Conservation (phyloP, 2,113 vertebrate genomes). For the Copsychus sechellarum region DNA sequence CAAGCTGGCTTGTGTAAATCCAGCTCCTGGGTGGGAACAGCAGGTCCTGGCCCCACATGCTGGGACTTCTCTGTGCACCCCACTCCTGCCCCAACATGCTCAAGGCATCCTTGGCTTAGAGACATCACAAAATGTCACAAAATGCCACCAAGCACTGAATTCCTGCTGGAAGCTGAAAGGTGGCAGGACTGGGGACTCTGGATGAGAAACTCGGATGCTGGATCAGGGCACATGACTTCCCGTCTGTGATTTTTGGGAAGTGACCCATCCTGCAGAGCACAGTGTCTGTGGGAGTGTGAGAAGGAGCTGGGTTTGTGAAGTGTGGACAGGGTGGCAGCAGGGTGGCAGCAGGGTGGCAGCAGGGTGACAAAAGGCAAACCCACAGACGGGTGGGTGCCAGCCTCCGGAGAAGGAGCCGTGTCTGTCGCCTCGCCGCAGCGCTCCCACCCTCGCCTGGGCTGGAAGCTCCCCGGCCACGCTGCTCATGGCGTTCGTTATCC, state of each 20-base stretch:
- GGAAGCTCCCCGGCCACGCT: background rate
- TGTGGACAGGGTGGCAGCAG: background rate
- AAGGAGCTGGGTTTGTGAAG: background rate
- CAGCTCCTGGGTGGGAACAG: background rate
- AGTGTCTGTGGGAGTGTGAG: background rate
- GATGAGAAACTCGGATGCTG: background rate
- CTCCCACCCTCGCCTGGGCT: accelerated
- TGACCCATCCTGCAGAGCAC: accelerated
- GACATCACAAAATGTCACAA: background rate
- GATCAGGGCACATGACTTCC: background rate
- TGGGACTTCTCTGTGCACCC: accelerated
- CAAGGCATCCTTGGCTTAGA: background rate
- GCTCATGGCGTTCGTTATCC: accelerated
- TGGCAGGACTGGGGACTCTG: background rate
- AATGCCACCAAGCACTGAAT: background rate
- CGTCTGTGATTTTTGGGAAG: no score
- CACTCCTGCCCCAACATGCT: accelerated
- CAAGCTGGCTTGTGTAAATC: accelerated
- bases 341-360: background rate
- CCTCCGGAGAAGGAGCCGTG: accelerated
- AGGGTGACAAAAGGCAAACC: background rate
- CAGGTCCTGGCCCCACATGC: accelerated
- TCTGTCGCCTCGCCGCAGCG: accelerated
- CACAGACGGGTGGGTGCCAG: background rate
- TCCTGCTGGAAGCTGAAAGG: background rate